Evolutionary conservation across 2,113 vertebrate species (phyloP), one percentile per base, ranked within the genome.

Genomic region (Danionella cerebrum): DNA sequence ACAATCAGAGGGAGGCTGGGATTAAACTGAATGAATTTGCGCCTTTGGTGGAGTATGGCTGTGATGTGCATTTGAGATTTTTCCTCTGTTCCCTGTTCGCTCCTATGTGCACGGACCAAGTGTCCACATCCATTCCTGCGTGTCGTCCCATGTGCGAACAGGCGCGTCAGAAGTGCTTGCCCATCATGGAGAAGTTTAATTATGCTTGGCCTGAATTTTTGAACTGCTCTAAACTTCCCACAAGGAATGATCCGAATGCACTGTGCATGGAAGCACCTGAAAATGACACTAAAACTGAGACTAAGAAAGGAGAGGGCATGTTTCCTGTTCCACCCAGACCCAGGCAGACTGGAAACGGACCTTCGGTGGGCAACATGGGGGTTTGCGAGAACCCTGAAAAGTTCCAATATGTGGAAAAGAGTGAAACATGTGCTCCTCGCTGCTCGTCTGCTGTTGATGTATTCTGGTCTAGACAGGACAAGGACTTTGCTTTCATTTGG

Each of bases 91-190:
- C 96, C 4, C 94, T 98, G 33, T 98, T 93, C 42, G 95, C 93
- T 3, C 96, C 96, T 72, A 98, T 98, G 96, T 98, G 96, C 89
- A 95, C 95, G 0, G 91, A 98, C 82, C 93, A 98, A 82, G 95
- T 98, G 82, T 97, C 95, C 13, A 88, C 92, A 83, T 94, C 93
- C 86, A 98, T 98, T 85, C 96, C 92, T 0, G 96, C 96, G 76
- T 98, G 96, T 88, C 88, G 94, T 69, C 95, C 95, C 82, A 98
- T 98, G 96, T 98, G 96, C n/a, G 95, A 98, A 80, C 92, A 95
- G 82, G 95, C 95, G 33, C 84, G 95, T 53, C 91, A 89, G 79
- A 89, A 87, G 74, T 98, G 96, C 60, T 93, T 92, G 2, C 95
- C 96, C 82, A 92, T 99, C 82, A 96, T 99, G 95, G 90, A 92